Conservation (phyloP, 1,140 invertebrate species). For the Lordiphosa mommai region DNA sequence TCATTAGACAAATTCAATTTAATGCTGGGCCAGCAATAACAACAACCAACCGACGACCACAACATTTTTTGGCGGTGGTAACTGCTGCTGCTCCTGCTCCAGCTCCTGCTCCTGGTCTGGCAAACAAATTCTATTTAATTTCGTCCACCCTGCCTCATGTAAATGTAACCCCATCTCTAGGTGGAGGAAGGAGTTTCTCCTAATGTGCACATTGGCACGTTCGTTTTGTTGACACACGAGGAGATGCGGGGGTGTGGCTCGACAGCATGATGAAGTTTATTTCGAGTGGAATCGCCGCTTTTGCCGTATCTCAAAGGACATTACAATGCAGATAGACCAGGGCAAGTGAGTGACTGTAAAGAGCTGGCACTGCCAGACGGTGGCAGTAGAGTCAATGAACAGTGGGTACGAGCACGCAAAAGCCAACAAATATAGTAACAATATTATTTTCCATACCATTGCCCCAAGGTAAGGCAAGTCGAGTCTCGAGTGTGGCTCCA, state of each 20-base stretch:
- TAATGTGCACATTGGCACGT: conserved; percentile 75
- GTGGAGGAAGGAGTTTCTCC: conserved; percentile 22
- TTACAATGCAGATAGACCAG: conserved; percentile 70
- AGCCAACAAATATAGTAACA: background rate
- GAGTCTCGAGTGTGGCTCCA: conserved; percentile 56
- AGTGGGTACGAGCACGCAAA: background rate
- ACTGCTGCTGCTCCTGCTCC: too few relatives aligned
- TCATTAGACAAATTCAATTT: conserved; percentile 77
- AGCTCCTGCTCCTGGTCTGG: too few relatives aligned
- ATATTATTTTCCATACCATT: background rate
- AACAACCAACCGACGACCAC: conserved; percentile 50
- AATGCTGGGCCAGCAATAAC: conserved; percentile 42
- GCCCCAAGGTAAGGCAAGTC: conserved; percentile 33
- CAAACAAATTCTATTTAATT: conserved; percentile 76
- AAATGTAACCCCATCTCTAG: background rate
- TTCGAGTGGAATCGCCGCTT: conserved; percentile 71
- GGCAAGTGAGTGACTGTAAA: conserved; percentile 53
- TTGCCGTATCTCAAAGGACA: conserved; percentile 72
- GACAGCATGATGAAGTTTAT: conserved; percentile 57
- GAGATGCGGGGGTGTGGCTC: background rate
- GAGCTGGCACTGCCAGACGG: conserved; percentile 14
- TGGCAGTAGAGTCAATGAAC: conserved; percentile 7
- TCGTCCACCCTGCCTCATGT: conserved; percentile 3
- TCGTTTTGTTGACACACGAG: conserved; percentile 67
- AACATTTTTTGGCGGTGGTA: conserved; percentile 67